Conservation (phyloP, 2,888 invertebrate species). For the Phengaris arion region DNA sequence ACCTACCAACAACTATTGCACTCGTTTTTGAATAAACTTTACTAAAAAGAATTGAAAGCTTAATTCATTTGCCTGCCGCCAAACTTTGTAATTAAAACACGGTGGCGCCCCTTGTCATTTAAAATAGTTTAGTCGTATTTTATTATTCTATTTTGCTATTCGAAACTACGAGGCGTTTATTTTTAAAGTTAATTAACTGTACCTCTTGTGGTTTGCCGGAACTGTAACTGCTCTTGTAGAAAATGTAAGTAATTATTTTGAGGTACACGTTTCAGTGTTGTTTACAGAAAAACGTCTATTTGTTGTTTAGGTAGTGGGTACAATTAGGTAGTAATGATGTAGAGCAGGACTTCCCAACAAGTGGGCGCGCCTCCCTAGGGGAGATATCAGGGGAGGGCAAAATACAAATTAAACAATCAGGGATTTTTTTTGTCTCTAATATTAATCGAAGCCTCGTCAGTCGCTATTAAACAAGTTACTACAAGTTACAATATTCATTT, state of each 20-base stretch:
- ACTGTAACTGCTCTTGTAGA: not conserved
- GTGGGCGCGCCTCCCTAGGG: too few species aligned
- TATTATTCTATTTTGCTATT: constrained; percentile 6
- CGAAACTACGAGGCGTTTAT: not conserved
- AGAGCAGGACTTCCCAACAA: too few species aligned
- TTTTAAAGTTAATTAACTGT: not conserved
- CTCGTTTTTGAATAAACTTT: not conserved
- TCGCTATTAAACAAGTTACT: too few species aligned
- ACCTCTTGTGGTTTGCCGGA: not conserved
- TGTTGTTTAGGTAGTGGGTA: too few species aligned
- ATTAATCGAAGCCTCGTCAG: too few species aligned
- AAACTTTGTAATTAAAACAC: constrained; percentile 1
- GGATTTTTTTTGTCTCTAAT: too few species aligned
- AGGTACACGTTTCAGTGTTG: not conserved
- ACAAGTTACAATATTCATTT: too few species aligned
- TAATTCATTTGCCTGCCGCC: constrained; percentile 4
- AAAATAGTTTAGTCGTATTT: not conserved
- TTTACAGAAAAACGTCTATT: too few species aligned
- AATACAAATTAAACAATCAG: too few species aligned
- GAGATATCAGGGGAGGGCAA: too few species aligned
- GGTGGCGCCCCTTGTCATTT: constrained; percentile 1
- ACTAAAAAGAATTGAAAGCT: constrained; percentile 10
- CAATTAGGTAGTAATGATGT: too few species aligned
- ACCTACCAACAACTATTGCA: not conserved
- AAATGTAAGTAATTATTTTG: not conserved